Evolutionary conservation across 2,888 invertebrate genomes (phyloP).

Genomic region (Leptopilina syphax): DNA sequence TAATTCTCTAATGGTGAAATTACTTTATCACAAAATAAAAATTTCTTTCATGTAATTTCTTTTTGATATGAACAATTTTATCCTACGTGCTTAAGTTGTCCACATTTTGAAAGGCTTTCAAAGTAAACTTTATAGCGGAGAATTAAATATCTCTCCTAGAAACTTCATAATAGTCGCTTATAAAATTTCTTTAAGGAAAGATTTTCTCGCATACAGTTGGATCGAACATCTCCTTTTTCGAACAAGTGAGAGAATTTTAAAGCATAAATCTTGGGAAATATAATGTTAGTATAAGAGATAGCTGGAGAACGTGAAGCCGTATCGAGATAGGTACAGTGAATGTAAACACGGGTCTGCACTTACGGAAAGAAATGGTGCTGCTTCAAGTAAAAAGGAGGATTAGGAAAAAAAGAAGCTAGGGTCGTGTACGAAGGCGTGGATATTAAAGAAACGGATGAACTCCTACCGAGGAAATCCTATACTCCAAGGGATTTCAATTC

Average conservation of each 20-base stretch:
- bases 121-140: too few relatives aligned
- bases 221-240: not conserved
- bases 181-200: not conserved
- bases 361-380: conserved; percentile 54
- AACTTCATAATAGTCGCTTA: not conserved
- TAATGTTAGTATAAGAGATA: conserved; percentile 32
- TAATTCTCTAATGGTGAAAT: too few relatives aligned
- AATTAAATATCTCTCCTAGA: too few relatives aligned
- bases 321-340: conserved; percentile 50
- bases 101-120: too few relatives aligned
- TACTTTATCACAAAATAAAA: too few relatives aligned
- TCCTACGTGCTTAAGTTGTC: too few relatives aligned
- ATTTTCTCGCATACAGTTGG: not conserved
- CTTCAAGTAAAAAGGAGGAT: conserved; percentile 54
- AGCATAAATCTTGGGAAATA: conserved; percentile 3
- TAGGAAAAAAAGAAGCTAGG: conserved; percentile 52
- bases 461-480: conserved; percentile 55
- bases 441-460: conserved; percentile 55
- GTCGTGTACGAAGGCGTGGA: conserved; percentile 49
- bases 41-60: too few relatives aligned
- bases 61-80: too few relatives aligned
- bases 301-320: conserved; percentile 48
- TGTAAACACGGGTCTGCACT: conserved; percentile 69
- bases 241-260: conserved; percentile 4
- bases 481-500: conserved; percentile 49